A percentile compares a stretch with the other conserved stretches of the same genome.
Conservation (phyloP, 2,888 invertebrate species). For the Sialis fuliginosa region DNA sequence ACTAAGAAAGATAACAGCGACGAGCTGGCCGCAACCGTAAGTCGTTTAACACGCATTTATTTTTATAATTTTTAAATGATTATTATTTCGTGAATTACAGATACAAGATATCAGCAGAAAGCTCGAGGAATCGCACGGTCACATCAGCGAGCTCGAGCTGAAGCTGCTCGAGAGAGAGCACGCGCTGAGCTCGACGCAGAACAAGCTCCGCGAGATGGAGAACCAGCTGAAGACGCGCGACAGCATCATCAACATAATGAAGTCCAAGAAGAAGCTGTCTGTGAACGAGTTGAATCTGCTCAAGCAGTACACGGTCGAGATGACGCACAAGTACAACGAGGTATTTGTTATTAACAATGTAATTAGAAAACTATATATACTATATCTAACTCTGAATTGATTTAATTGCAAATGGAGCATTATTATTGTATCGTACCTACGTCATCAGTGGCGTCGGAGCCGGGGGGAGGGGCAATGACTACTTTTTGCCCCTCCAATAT, state of each 20-base stretch:
- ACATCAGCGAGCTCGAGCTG: slow-evolving; percentile 19
- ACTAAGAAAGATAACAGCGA: not conserved
- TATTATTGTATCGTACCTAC: no score
- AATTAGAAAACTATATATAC: no score
- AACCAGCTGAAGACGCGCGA: slow-evolving; percentile 41
- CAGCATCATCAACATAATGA: slow-evolving; percentile 38
- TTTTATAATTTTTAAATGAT: not conserved
- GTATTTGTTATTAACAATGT: slow-evolving; percentile 10
- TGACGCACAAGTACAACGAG: slow-evolving; percentile 17
- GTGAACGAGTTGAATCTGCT: slow-evolving; percentile 30
- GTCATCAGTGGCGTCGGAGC: no score
- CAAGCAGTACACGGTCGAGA: slow-evolving; percentile 19
- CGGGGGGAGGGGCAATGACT: no score
- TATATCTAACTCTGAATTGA: no score
- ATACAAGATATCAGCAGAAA: slow-evolving; percentile 17
- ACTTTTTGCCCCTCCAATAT: no score
- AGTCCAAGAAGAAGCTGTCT: slow-evolving; percentile 31
- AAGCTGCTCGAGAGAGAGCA: slow-evolving; percentile 34
- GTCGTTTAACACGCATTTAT: not conserved
- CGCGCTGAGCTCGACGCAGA: slow-evolving; percentile 37
- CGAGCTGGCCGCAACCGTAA: not conserved
- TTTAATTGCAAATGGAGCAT: no score
- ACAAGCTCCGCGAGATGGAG: slow-evolving; percentile 40
- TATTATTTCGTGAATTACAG: slow-evolving; percentile 7
- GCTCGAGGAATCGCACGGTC: slow-evolving; percentile 14